phyloP scores from a whole-genome alignment of 2,113 vertebrate genomes.

The Lepisosteus oculatus region DNA sequence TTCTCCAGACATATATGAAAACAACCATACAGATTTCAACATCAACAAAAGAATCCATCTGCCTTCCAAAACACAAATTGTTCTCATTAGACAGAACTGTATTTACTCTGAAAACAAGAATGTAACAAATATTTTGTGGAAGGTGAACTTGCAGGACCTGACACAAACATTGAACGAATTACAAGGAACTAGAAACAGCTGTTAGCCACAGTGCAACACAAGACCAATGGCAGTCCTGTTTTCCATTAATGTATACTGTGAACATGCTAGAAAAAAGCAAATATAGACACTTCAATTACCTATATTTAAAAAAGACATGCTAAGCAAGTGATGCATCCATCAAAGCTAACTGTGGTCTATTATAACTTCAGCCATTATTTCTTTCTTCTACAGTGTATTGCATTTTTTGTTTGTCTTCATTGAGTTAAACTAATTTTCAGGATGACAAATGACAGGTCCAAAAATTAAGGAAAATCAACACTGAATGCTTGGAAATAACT shows the following conservation, averaged over 20 bases:
- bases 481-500: too few relatives aligned
- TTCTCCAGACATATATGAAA: slow-evolving; percentile 40
- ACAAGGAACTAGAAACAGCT: slow-evolving; percentile 74
- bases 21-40: slow-evolving; percentile 47
- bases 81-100: slow-evolving; percentile 42
- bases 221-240: slow-evolving; percentile 31
- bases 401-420: too few relatives aligned
- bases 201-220: slow-evolving; percentile 39
- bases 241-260: slow-evolving; percentile 43
- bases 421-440: too few relatives aligned
- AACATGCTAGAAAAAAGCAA: slow-evolving; percentile 32
- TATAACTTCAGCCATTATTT: too few relatives aligned
- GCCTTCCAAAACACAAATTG: slow-evolving; percentile 57
- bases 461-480: too few relatives aligned
- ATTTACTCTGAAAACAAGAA: slow-evolving; percentile 47
- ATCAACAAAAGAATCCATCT: slow-evolving; percentile 53
- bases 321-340: slow-evolving; percentile 27
- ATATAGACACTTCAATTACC: slow-evolving; percentile 15
- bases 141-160: slow-evolving; percentile 61
- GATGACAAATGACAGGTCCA: too few relatives aligned
- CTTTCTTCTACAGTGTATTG: too few relatives aligned
- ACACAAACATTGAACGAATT: slow-evolving; percentile 73
- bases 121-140: slow-evolving; percentile 62
- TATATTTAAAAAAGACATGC: slow-evolving; percentile 22
- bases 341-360: slow-evolving; percentile 15